Conservation (phyloP, 2,888 invertebrate species). For the Lasioglossum calceatum region DNA sequence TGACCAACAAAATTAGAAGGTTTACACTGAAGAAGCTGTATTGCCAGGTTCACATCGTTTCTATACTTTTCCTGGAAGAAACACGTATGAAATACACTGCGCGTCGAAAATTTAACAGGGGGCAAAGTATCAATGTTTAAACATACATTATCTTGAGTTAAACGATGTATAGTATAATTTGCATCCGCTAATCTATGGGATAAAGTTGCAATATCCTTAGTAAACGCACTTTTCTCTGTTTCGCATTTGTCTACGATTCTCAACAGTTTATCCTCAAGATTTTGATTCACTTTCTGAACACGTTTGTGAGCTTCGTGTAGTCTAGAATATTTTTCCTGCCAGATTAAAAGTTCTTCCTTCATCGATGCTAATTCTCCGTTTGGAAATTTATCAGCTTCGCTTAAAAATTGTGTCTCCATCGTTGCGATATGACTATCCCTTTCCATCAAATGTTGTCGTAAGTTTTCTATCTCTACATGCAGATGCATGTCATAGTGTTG, state of each 20-base stretch:
- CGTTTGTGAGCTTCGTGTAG: constrained; percentile 96
- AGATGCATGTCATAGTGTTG: constrained; percentile 88
- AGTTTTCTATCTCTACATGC: constrained; percentile 94
- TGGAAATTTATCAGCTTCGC: constrained; percentile 87
- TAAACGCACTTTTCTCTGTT: constrained; percentile 93
- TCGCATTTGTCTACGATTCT: constrained; percentile 97
- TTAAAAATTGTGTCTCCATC: constrained; percentile 94
- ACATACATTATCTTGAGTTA: constrained; percentile 94
- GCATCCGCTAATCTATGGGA: constrained; percentile 94
- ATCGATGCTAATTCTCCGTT: constrained; percentile 91
- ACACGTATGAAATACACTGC: not conserved
- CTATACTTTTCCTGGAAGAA: constrained; percentile 94
- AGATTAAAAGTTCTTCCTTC: constrained; percentile 93
- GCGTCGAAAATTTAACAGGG: not conserved
- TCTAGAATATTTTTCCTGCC: constrained; percentile 96
- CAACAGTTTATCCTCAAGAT: constrained; percentile 96
- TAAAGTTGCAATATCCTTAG: constrained; percentile 94
- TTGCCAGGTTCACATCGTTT: constrained; percentile 96
- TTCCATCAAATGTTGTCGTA: constrained; percentile 93
- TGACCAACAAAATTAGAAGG: constrained; percentile 97
- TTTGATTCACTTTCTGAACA: constrained; percentile 97
- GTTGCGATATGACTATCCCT: constrained; percentile 93
- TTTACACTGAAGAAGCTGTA: constrained; percentile 97
- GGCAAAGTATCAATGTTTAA: not conserved
- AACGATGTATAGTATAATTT: constrained; percentile 92